Conservation (phyloP, 2,113 vertebrate genomes). For the Bucco capensis region DNA sequence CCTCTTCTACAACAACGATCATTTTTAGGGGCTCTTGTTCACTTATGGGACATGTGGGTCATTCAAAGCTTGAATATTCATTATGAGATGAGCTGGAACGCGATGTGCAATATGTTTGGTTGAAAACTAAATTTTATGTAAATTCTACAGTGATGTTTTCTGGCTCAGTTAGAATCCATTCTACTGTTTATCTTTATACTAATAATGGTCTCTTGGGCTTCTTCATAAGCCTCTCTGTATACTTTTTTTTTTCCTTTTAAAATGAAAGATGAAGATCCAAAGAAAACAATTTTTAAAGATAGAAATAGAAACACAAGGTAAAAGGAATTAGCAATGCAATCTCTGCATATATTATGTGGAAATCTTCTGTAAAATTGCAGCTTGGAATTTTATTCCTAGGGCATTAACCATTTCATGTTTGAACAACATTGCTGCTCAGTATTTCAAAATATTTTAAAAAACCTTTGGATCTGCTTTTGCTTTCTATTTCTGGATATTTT, state of each 20-base stretch:
- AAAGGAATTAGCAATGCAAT: slow-evolving; percentile 53
- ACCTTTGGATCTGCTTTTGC: neutral
- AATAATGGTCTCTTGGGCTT: slow-evolving; percentile 57
- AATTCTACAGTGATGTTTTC: slow-evolving; percentile 58
- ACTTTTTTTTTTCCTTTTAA: slow-evolving; percentile 9
- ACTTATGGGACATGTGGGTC: slow-evolving; percentile 55
- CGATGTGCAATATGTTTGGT: slow-evolving; percentile 35
- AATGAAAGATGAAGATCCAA: slow-evolving; percentile 49
- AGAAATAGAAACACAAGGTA: slow-evolving; percentile 52
- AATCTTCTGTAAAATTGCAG: slow-evolving; percentile 35
- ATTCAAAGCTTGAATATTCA: slow-evolving; percentile 43
- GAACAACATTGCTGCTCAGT: neutral
- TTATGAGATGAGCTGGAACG: slow-evolving; percentile 60
- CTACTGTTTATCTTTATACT: slow-evolving; percentile 57
- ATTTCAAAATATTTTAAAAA: neutral
- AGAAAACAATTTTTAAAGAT: slow-evolving; percentile 48
- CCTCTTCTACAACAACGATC: neutral
- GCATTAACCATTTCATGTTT: neutral
- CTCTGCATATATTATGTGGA: slow-evolving; percentile 39
- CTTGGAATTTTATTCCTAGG: slow-evolving; percentile 31
- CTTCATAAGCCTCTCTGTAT: slow-evolving; percentile 42
- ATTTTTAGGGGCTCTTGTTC: slow-evolving; percentile 32
- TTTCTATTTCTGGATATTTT: slow-evolving; percentile 17
- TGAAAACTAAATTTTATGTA: slow-evolving; percentile 64
- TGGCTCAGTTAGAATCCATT: slow-evolving; percentile 55